Base-by-base conservation (phyloP, 2,797 vertebrate species). In the Alosa sapidissima region DNA sequence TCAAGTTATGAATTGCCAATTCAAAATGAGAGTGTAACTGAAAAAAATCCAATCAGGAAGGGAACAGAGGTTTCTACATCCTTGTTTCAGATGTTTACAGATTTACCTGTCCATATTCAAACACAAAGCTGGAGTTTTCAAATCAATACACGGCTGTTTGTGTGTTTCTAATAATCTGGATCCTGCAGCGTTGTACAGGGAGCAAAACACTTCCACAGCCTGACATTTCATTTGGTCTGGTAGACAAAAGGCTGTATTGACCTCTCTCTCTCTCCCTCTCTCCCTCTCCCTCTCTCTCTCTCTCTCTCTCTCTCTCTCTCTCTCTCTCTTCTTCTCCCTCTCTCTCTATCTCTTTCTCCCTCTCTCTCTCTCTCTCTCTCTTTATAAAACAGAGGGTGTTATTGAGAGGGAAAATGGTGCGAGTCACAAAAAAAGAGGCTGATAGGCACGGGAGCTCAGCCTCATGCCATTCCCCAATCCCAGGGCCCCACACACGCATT, bases 361-460 rank as follows among this genome's bases (percentile, higher is more conserved):
- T 62, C n/a, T 24, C 60, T 24, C 4, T 19, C 60, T 28, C 60
- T 9, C 60, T 62, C n/a, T 21, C n/a, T 28, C n/a, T 24, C 1
- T 65, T 6, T 24, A n/a, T 65, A 6, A 75, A 19, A 75, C 68
- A 75, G 68, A 75, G 68, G 16, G 33, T 75, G 36, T 75, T 75
- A 75, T 75, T 75, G 68, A 75, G 68, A 75, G 14, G 41, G 68
- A 41, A 75, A 75, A 72, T 72, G 65, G 65, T 72, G 65, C 36
- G 33, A 28, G 11, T 33, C 6, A 6, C 62, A 7, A 33, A 36
- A 11, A 45, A 41, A 75, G 36, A 36, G 10, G 33, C 68, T 75
- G 68, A 75, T 28, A 41, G 68, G 41, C 68, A 75, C 33, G 33
- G 33, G 68, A 16, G 19, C 28, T 28, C 28, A 28, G 28, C 28